Evolutionary conservation across 2,797 vertebrate species (phyloP), one percentile per base, ranked within the genome.

Genomic region (Coregonus sp.): DNA sequence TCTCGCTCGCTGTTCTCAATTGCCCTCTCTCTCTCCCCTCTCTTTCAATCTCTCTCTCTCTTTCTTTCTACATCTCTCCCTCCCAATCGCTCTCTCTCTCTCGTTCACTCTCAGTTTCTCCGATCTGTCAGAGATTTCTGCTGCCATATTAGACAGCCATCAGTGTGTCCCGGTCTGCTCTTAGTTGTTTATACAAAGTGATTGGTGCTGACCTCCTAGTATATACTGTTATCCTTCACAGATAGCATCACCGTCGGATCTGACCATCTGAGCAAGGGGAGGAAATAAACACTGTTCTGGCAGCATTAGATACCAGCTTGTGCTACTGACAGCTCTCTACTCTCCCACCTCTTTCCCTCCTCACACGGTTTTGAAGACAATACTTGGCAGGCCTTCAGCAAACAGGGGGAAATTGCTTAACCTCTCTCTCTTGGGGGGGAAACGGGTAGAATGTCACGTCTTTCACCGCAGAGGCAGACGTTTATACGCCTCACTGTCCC

Each of bases 161-260:
- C 76, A 83, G 88, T 84, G 75, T 89, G 75, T 84, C 40, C 75
- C 86, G 73, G 61, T 85, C 40, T 47, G 68, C 73, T 91, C 82
- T 88, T 83, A 74, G 78, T 40, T 92, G 86, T 86, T 91, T 92
- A 85, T 87, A 86, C 70, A 78, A 75, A 90, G 86, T 86, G 87
- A 89, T 35, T 92, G 78, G 80, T 81, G 85, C 59, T 88, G 84
- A 85, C 86, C 86, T 92, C 90, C 90, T 89, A 86, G 75, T 92
- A 91, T 92, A 84, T 90, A 80, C 76, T 83, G 63, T 89, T 86
- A 75, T 78, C 88, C 73, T 80, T 79, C 74, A 88, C 69, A 91
- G 84, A 92, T 91, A 88, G 78, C 82, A 90, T 92, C 81, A 61
- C 20, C 59, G 12, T 63, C 11, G 59, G 59, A 63, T 63, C 59